Base-by-base conservation (phyloP, 2,888 invertebrate species). In the Leptura quadrifasciata region DNA sequence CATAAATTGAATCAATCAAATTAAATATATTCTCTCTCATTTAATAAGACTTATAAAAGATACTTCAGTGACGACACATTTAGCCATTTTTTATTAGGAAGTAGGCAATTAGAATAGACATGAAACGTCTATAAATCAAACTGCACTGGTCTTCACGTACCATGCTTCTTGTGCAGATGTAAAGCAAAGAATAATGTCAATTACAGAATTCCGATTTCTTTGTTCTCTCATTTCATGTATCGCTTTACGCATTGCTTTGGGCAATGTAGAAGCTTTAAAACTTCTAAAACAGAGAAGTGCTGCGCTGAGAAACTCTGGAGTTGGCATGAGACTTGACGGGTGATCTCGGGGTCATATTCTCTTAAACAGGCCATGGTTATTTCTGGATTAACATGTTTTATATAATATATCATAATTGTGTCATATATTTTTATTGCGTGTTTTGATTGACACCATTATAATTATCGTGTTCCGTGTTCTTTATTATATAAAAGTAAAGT, bases 231-330 rank as follows among this genome's bases (percentile, higher is more conserved):
- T 57, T 63, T 75, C 21, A 71, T 76, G 71, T 76, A 74, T 76
- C 70, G 70, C 72, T 74, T 76, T 76, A 72, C 74, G 74, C 74
- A 73, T 76, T 70, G 72, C 76, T 67, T 47, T 52, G n/a, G 72
- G 77, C 73, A 74, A 75, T 74, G 74, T 60, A 17, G 55, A 70
- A 61, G 69, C 70, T 75, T 73, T 74, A 67, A 75, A 71, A 75
- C 73, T 73, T 65, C 69, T 72, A 61, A 78, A 75, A 78, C 72
- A 75, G 73, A 71, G 75, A 75, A 78, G 72, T 78, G 72, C 54
- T 20, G 72, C 75, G 72, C 54, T 20, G 8, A 31, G 60, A 65
- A 68, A 60, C 61, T 68, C 58, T 74, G 74, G 55, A 61, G 31
- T 69, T 74, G 74, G 69, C 74, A 69, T 12, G n/a, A n/a, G 24